Evolutionary conservation across 2,797 vertebrate species (phyloP), one percentile per base, ranked within the genome.

Genomic region (Semaprochilodus insignis): DNA sequence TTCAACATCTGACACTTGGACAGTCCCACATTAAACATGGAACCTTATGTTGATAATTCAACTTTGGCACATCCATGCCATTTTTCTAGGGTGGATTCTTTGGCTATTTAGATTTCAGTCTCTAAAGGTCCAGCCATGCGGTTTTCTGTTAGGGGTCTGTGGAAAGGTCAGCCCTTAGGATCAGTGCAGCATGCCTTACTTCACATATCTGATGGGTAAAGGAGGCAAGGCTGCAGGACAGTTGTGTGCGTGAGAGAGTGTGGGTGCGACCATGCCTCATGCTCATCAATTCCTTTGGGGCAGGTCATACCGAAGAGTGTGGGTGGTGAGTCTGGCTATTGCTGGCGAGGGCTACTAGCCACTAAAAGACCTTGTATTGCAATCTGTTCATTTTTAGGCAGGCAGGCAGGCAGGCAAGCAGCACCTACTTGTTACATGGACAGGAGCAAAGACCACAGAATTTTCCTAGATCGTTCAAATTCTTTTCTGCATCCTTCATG

Each of bases 401-500:
- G 93, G 93, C 93, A 85, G 87, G 92, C 92, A 96, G 96, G 96
- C 97, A 98, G 97, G 97, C 97, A 98, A 96, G 97, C 97, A 97
- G 96, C 96, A 99, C 98, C 97, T 99, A 99, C 98, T 99, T 99
- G 97, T 99, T 99, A 97, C 98, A 99, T 95, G 98, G 98, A 97
- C 98, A 99, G 97, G 97, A 97, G 96, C 98, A 99, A 96, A 99
- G 98, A 97, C 98, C 98, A 98, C 98, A 99, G 97, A 99, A 99
- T 96, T 99, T 99, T 97, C 98, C 98, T 98, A 99, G 98, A 97
- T 99, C 97, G 96, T 98, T 99, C 97, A 99, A 98, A 99, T 99
- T 99, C 97, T 99, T 99, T 99, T 99, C 98, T 97, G 98, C 98
- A 97, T 99, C 98, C 97, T 99, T 99, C 98, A 99, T 99, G 97